These are phyloP conservation scores for Polydrusus cervinus DNA, from an alignment of 2,888 invertebrate species.

Conservation along the genomic window DNA sequence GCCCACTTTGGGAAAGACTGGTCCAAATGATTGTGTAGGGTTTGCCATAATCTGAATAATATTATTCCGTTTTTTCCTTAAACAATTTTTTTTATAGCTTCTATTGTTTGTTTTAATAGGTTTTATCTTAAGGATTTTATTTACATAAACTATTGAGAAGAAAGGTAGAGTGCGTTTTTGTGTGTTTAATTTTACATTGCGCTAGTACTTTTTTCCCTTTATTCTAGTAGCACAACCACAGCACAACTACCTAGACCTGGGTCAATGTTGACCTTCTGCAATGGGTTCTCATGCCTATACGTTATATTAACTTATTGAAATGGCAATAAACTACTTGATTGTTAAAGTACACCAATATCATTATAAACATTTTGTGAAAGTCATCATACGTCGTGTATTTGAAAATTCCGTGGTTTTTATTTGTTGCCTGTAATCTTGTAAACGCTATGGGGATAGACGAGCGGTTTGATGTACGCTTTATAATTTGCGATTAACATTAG, in stretches of 20 bases:
- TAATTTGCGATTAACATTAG: slow-evolving; percentile 2
- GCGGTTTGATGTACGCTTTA: neutral
- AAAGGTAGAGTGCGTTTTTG: neutral
- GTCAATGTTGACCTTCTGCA: slow-evolving; percentile 34
- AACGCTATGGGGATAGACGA: slow-evolving; percentile 33
- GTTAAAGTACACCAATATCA: slow-evolving; percentile 46
- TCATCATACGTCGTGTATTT: slow-evolving; percentile 53
- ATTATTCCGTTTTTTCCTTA: too few relatives aligned
- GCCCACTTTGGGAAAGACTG: too few relatives aligned
- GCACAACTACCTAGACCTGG: slow-evolving; percentile 21
- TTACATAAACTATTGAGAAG: too few relatives aligned
- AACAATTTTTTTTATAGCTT: too few relatives aligned
- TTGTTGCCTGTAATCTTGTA: slow-evolving; percentile 37
- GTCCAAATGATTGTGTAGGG: too few relatives aligned
- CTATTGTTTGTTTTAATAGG: too few relatives aligned
- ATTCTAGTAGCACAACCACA: neutral
- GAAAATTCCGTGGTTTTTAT: slow-evolving; percentile 44
- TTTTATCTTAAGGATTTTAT: too few relatives aligned
- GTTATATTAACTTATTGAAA: slow-evolving; percentile 5
- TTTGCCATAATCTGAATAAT: too few relatives aligned
- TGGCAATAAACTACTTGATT: slow-evolving; percentile 42
- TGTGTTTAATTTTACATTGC: neutral
- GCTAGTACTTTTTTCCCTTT: neutral
- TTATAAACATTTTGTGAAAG: slow-evolving; percentile 54
- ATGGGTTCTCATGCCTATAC: slow-evolving; percentile 16